Evolutionary conservation across 2,888 invertebrate species (phyloP).

Genomic region (Ecdyonurus torrentis): DNA sequence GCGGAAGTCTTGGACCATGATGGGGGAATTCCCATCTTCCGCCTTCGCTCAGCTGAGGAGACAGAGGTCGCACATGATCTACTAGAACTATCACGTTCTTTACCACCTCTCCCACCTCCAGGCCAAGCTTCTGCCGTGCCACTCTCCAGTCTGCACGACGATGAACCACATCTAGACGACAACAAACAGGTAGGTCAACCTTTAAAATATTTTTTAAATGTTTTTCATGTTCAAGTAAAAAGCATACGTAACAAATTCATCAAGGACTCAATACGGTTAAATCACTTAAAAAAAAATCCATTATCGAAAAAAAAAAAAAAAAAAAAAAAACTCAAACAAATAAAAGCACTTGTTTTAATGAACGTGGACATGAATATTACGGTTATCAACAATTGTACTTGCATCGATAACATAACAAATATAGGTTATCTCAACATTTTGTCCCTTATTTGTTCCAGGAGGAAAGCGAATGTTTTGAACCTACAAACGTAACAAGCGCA

Average conservation of each 20-base stretch:
- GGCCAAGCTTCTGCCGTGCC: constrained; percentile 9
- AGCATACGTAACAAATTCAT: too few relatives aligned
- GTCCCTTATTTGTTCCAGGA: background rate
- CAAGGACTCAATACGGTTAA: too few relatives aligned
- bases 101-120: constrained; percentile 46
- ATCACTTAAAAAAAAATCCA: too few relatives aligned
- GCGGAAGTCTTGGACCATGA: constrained; percentile 18
- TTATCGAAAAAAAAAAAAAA: too few relatives aligned
- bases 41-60: constrained; percentile 49
- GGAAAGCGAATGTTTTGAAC: constrained; percentile 12
- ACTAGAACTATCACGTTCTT: constrained; percentile 33
- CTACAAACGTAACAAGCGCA: constrained; percentile 21
- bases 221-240: background rate
- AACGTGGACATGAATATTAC: too few relatives aligned
- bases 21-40: constrained; percentile 27
- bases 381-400: too few relatives aligned
- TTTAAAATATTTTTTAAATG: background rate
- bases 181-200: background rate
- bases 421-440: too few relatives aligned
- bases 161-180: background rate
- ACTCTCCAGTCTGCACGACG: constrained; percentile 7
- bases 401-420: too few relatives aligned
- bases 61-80: constrained; percentile 71
- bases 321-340: too few relatives aligned
- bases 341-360: too few relatives aligned